Conservation (phyloP, 2,888 invertebrate genomes). For the Apamea anceps region DNA sequence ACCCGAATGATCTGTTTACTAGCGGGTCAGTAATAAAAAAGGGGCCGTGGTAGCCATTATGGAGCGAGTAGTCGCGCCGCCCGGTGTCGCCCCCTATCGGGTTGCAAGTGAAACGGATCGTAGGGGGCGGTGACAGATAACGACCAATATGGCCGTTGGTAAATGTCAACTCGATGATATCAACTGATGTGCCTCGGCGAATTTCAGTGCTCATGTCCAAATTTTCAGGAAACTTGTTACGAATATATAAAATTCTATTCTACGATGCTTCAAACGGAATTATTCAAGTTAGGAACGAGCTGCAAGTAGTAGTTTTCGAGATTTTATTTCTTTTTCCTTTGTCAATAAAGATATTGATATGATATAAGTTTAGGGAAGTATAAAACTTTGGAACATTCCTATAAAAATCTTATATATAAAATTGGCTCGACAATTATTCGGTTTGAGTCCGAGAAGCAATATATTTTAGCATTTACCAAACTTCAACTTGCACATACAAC, state of each 20-base stretch:
- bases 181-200: constrained; percentile 58
- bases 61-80: constrained; percentile 83
- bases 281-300: constrained; percentile 20
- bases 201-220: constrained; percentile 43
- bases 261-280: constrained; percentile 9
- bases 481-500: not conserved
- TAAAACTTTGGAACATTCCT: not conserved
- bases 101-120: constrained; percentile 89
- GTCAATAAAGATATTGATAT: not conserved
- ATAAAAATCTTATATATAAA: not conserved
- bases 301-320: not conserved
- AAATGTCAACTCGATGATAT: constrained; percentile 83
- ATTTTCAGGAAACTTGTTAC: constrained; percentile 31
- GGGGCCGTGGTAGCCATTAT: constrained; percentile 89
- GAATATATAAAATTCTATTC: constrained; percentile 17
- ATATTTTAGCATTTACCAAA: not conserved
- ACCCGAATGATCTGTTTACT: constrained; percentile 91
- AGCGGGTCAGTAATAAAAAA: constrained; percentile 90
- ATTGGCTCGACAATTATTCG: not conserved
- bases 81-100: constrained; percentile 89
- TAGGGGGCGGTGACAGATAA: constrained; percentile 89
- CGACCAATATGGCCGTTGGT: constrained; percentile 86
- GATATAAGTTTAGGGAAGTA: not conserved
- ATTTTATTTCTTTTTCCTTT: constrained; percentile 14
- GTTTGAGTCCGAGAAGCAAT: not conserved